Evolutionary conservation across 2,888 invertebrate species (phyloP), one percentile per base, ranked within the genome.

Genomic region (Heliconius aoede): DNA sequence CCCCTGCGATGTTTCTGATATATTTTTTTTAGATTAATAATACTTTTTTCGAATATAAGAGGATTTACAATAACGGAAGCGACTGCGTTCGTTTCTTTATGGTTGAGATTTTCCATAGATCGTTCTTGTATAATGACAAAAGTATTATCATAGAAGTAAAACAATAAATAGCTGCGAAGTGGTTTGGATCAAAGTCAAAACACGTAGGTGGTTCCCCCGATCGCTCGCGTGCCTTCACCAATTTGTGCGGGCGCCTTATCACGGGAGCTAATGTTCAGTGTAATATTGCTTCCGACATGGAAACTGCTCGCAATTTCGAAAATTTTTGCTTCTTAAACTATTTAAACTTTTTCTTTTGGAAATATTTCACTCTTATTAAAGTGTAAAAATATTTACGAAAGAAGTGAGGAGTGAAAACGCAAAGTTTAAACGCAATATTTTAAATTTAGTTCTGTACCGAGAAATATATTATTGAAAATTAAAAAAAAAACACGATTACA

Each of bases 271-370:
- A 93, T 93, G 92, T 91, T 91, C 89, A 90, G 88, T 90, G 91
- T 93, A 92, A 93, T 91, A 86, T 90, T 85, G 88, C 90, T 93
- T 93, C 93, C 93, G 93, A 92, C 93, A 92, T 90, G 91, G 90
- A 91, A 91, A 90, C 91, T 88, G 88, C n/a, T n/a, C n/a, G n/a
- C n/a, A n/a, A n/a, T n/a, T 87, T 90, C 88, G 80, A 83, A 46
- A 87, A 87, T 87, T 87, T 87, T 88, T 90, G 90, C 88, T 91
- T 87, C 86, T 85, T 83, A 75, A 61, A 71, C 67, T 73, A 75
- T 65, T 76, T 79, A 58, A 28, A 65, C 7, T 51, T 21, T 68
- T 68, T 36, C 18, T 15, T 46, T 15, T 18, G 18, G 40, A 26
- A 67, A 18, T 67, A 26, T 51, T 51, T 51, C 5, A 7, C 7